These are phyloP conservation scores for Homarus americanus DNA, from an alignment of 1,140 invertebrate species.

Conservation along the genomic window DNA sequence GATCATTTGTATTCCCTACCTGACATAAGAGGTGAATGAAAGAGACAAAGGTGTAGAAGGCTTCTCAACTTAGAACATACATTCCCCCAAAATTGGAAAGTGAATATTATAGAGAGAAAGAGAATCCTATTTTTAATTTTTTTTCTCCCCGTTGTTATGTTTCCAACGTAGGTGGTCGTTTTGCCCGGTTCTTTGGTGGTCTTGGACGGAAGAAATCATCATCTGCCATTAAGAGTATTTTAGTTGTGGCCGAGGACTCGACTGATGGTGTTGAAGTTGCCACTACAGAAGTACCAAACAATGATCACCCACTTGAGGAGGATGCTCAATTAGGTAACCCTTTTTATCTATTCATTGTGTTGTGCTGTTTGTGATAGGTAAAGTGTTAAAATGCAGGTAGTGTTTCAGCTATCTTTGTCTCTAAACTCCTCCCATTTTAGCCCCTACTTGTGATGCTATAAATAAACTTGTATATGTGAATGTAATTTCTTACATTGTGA, in stretches of 20 bases:
- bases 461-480: neutral
- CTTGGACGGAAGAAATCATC: conserved; percentile 10
- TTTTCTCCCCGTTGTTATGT: neutral
- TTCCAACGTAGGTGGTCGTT: conserved; percentile 10
- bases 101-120: neutral
- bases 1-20: too few relatives aligned
- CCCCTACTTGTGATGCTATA: neutral
- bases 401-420: neutral
- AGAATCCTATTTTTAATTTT: neutral
- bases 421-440: neutral
- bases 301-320: neutral
- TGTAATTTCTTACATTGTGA: neutral
- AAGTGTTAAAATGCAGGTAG: neutral
- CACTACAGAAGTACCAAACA: neutral
- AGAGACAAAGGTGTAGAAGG: too few relatives aligned
- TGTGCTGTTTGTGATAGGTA: neutral
- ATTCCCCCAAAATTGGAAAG: neutral
- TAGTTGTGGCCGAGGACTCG: neutral
- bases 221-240: neutral
- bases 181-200: conserved; percentile 28
- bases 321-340: neutral
- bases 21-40: too few relatives aligned
- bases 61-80: neutral
- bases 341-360: neutral
- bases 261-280: neutral